Evolutionary conservation across 2,797 vertebrate species (phyloP), one percentile per base, ranked within the genome.

Genomic region (Lacerta viridis): DNA sequence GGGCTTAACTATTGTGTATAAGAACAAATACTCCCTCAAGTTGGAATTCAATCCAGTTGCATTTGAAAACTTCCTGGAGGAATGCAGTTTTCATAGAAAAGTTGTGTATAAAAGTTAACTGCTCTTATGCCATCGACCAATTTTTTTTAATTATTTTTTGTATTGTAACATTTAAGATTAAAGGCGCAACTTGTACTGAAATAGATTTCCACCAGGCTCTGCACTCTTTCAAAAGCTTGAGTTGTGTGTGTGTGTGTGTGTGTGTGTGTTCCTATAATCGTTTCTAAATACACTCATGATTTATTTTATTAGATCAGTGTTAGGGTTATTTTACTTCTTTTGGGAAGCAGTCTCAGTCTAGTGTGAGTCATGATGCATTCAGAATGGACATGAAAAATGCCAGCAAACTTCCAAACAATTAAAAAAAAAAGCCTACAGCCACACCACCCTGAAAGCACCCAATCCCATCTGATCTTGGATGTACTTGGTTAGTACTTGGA

Each of bases 141-240:
- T 94, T 95, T 93, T 96, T 95, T 93, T 50, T 50, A 13, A 13
- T 95, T 95, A 94, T 96, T 95, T 96, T 96, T 96, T 96, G 95
- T 97, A 94, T 95, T 96, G 96, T 97, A 96, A 96, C 95, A 95
- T 97, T 95, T 93, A 96, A 94, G 96, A 96, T 97, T 97, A 96
- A 96, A 96, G 95, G 93, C 15, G 94, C 97, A 96, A 97, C 97
- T 97, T 97, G 97, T 97, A 97, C 96, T 96, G 96, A 96, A 97
- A 91, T 95, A 94, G 96, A 95, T 96, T 94, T 97, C 96, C 97
- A 95, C 93, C 93, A 93, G 96, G 93, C 91, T 95, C 92, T 95
- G 95, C 93, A 92, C 95, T 96, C 96, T 94, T 96, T 85, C 94
- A 93, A 86, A 86, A 93, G 93, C 90, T 92, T 88, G 93, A 94